Percentiles rank a stretch among this genome's conserved stretches.
Evolutionary conservation across 1,140 invertebrate species (phyloP).

Genomic region (Drosophila takahashii): DNA sequence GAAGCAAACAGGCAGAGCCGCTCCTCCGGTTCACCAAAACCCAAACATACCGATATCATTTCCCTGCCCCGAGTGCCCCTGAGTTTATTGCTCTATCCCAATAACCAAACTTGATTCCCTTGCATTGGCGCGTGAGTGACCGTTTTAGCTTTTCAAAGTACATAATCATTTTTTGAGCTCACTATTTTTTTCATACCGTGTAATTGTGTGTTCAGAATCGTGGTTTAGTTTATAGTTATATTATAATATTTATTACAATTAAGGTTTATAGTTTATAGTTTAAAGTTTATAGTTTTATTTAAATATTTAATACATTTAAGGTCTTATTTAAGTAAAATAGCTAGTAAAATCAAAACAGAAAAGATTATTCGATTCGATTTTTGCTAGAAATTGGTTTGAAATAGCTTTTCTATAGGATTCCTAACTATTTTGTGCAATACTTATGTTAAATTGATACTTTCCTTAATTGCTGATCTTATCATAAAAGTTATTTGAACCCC

Average conservation of each 20-base stretch:
- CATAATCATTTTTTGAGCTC: conserved; percentile 68
- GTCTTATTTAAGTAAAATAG: too few species aligned
- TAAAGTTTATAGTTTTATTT: too few species aligned
- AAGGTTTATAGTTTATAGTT: too few species aligned
- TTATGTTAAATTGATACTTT: not conserved
- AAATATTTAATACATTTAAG: too few species aligned
- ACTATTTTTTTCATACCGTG: conserved; percentile 27
- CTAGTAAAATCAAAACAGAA: too few species aligned
- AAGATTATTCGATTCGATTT: too few species aligned
- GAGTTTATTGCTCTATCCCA: conserved; percentile 3
- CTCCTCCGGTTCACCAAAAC: conserved; percentile 55
- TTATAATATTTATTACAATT: too few species aligned
- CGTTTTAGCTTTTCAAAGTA: conserved; percentile 75
- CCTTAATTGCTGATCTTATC: not conserved
- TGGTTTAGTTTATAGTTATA: too few species aligned
- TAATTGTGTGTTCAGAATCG: not conserved
- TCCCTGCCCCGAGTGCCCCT: conserved; percentile 6
- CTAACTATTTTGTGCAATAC: too few species aligned
- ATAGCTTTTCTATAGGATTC: too few species aligned
- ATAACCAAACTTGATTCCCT: conserved; percentile 1
- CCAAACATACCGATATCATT: conserved; percentile 52
- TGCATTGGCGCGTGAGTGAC: conserved; percentile 67
- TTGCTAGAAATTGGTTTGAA: too few species aligned
- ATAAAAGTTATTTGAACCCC: not conserved
- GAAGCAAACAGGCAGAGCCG: conserved; percentile 66